Evolutionary conservation across 2,888 invertebrate genomes (phyloP).

Genomic region (Drosophila ustulata): DNA sequence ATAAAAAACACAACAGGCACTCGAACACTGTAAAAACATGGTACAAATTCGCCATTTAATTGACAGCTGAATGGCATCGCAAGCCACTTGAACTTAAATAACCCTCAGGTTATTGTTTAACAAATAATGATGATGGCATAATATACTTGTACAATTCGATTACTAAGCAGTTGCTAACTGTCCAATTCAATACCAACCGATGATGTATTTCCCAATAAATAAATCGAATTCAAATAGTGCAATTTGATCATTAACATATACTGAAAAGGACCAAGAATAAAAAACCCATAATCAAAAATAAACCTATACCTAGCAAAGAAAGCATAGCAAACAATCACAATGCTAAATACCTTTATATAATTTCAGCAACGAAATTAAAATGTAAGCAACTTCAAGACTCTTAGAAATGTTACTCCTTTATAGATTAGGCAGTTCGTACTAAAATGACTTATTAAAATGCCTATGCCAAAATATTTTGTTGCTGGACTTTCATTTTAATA

Average conservation of each 20-base stretch:
- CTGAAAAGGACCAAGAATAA: neutral
- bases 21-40: constrained; percentile 39
- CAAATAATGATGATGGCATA: constrained; percentile 36
- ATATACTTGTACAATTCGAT: constrained; percentile 2
- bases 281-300: no score
- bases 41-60: constrained; percentile 39
- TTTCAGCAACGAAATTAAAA: neutral
- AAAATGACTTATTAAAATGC: neutral
- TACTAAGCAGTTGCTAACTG: constrained; percentile 19
- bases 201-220: neutral
- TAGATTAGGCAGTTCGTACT: neutral
- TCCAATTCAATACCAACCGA: constrained; percentile 5
- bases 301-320: no score
- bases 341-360: neutral
- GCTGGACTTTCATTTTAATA: neutral
- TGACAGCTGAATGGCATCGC: constrained; percentile 65
- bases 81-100: constrained; percentile 54
- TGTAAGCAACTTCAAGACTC: neutral
- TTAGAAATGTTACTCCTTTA: neutral
- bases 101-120: constrained; percentile 39
- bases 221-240: neutral
- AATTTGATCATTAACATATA: neutral
- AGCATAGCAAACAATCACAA: neutral
- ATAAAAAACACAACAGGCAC: constrained; percentile 18
- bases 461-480: neutral